A percentile compares a stretch with the other conserved stretches of the same genome.
These are phyloP conservation scores for Eurypyga helias DNA, from an alignment of 2,113 vertebrate genomes.

Conservation along the genomic window DNA sequence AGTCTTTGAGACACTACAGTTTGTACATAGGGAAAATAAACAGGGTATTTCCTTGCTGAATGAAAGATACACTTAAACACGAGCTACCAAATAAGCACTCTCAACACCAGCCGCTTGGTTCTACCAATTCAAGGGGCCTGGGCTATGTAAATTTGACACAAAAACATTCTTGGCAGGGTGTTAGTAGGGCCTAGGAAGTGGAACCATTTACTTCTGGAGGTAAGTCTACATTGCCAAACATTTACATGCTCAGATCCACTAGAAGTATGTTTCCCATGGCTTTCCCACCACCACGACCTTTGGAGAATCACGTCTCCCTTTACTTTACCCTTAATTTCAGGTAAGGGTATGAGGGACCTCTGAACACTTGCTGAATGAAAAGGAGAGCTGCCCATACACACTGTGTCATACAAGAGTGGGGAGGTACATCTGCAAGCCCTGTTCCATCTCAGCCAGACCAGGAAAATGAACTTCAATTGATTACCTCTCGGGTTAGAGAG, in stretches of 20 bases:
- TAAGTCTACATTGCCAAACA: background rate
- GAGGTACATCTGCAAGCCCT: background rate
- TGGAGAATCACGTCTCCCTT: background rate
- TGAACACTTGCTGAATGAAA: background rate
- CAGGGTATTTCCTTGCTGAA: background rate
- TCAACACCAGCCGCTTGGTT: background rate
- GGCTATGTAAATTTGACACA: background rate
- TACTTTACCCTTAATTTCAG: background rate
- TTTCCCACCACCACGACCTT: background rate
- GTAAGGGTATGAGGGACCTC: background rate
- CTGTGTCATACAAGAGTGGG: fast-evolving
- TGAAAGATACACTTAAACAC: background rate
- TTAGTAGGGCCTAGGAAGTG: background rate
- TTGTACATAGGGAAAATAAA: background rate
- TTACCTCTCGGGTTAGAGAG: background rate
- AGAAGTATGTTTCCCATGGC: background rate
- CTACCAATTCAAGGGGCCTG: background rate
- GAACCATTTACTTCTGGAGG: background rate
- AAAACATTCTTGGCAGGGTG: background rate
- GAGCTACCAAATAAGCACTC: background rate
- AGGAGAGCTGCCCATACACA: background rate
- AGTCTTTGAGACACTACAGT: background rate
- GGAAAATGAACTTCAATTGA: background rate
- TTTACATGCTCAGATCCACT: background rate
- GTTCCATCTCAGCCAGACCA: background rate